phyloP scores from a whole-genome alignment of 2,888 invertebrate species.

The Acleris laterana region DNA sequence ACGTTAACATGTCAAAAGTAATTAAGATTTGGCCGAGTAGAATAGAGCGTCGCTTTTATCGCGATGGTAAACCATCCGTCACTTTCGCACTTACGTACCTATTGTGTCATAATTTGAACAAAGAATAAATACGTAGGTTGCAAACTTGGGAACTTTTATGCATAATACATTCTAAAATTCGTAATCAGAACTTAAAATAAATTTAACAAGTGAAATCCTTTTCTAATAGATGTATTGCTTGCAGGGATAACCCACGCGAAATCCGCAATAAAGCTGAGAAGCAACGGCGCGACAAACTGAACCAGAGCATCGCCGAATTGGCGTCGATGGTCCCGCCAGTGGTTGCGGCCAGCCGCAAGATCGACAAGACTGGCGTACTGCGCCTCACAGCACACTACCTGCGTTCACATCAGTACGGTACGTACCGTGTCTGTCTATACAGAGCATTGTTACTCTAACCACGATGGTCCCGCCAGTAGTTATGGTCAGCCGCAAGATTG shows the following conservation, averaged over 20 bases:
- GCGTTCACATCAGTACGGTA: constrained; percentile 87
- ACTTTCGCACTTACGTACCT: too few species aligned
- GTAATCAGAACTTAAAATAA: too few species aligned
- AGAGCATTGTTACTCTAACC: constrained; percentile 91
- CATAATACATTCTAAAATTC: too few species aligned
- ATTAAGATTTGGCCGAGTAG: too few species aligned
- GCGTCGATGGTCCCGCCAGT: constrained; percentile 93
- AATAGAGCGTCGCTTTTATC: too few species aligned
- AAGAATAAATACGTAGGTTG: too few species aligned
- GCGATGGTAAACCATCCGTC: too few species aligned
- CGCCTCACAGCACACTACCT: constrained; percentile 93
- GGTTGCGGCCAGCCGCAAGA: constrained; percentile 89
- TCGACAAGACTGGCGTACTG: constrained; percentile 96
- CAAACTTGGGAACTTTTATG: too few species aligned
- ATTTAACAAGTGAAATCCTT: too few species aligned
- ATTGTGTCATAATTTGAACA: too few species aligned
- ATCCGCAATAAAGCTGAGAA: constrained; percentile 95
- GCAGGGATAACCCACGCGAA: constrained; percentile 83
- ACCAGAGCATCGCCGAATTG: constrained; percentile 91
- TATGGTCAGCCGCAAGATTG: constrained; percentile 90
- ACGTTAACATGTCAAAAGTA: too few species aligned
- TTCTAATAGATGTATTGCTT: background rate
- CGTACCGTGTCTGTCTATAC: constrained; percentile 52
- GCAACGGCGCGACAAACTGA: constrained; percentile 93
- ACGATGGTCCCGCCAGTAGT: constrained; percentile 92